Percentiles rank a stretch among this genome's conserved stretches.
phyloP scores from a whole-genome alignment of 2,888 invertebrate genomes.

The Agelastica alni region DNA sequence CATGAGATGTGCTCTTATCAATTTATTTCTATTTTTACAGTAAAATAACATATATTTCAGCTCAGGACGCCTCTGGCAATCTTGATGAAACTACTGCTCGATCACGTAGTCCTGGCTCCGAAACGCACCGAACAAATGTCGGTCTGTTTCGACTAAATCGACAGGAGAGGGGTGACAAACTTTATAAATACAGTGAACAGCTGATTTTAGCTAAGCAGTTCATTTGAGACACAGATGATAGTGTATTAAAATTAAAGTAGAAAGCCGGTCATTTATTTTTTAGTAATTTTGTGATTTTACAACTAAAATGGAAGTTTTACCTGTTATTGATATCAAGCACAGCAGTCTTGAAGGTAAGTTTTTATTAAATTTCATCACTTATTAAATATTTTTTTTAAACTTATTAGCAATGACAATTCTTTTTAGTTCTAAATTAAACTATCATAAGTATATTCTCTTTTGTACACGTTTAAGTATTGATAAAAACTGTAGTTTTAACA shows the following conservation, averaged over 20 bases:
- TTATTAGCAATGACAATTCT: too few species aligned
- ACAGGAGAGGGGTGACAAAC: slow-evolving; percentile 47
- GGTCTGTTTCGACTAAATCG: slow-evolving; percentile 50
- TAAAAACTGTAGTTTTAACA: neutral
- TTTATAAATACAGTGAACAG: slow-evolving; percentile 58
- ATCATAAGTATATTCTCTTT: neutral
- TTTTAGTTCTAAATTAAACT: neutral
- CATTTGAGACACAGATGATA: slow-evolving; percentile 21
- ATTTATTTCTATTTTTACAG: slow-evolving; percentile 19
- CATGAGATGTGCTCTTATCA: slow-evolving; percentile 4
- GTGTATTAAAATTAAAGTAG: slow-evolving; percentile 27
- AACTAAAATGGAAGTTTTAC: slow-evolving; percentile 75
- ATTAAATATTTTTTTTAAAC: too few species aligned
- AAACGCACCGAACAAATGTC: slow-evolving; percentile 48
- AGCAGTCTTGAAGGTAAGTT: slow-evolving; percentile 41
- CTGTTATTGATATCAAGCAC: slow-evolving; percentile 78
- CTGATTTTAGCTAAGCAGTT: slow-evolving; percentile 44
- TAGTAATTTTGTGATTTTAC: slow-evolving; percentile 34
- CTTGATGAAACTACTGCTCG: slow-evolving; percentile 17
- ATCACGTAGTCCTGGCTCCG: slow-evolving; percentile 44
- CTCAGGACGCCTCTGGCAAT: slow-evolving; percentile 18
- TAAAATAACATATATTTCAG: neutral
- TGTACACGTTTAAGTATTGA: neutral
- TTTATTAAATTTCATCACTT: slow-evolving; percentile 10
- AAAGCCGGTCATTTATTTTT: slow-evolving; percentile 37